Evolutionary conservation across 2,113 vertebrate species (phyloP).

Genomic region (Morone saxatilis): DNA sequence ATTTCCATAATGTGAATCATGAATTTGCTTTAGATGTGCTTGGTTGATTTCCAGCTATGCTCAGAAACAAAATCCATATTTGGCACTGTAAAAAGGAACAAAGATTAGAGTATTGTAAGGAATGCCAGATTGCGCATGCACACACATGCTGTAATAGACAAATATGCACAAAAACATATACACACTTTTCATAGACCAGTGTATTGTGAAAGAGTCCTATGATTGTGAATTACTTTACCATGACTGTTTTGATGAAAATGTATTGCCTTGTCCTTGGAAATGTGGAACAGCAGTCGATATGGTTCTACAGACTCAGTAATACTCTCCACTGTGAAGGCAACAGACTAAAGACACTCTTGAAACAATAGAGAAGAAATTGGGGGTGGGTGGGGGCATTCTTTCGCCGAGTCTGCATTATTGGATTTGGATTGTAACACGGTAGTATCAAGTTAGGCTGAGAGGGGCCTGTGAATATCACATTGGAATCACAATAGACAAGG

Average conservation of each 20-base stretch:
- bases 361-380: conserved; percentile 67
- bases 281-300: conserved; percentile 75
- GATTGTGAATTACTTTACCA: conserved; percentile 68
- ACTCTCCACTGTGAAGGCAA: conserved; percentile 56
- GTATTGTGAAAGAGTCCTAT: conserved; percentile 61
- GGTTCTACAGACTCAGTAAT: conserved; percentile 60
- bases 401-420: conserved; percentile 80
- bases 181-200: conserved; percentile 28
- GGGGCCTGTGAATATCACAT: conserved; percentile 72
- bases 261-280: conserved; percentile 74
- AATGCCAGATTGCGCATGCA: conserved; percentile 38
- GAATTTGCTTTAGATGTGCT: conserved; percentile 69
- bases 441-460: conserved; percentile 76
- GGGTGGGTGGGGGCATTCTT: conserved; percentile 48
- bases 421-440: conserved; percentile 83
- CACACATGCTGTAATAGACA: neutral
- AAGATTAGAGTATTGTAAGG: conserved; percentile 44
- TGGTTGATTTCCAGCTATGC: conserved; percentile 73
- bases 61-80: conserved; percentile 71
- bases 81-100: conserved; percentile 58
- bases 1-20: conserved; percentile 78
- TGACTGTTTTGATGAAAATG: conserved; percentile 73
- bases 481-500: conserved; percentile 80
- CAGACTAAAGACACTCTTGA: conserved; percentile 67
- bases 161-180: neutral